Evolutionary conservation across 2,113 vertebrate genomes (phyloP).

Genomic region (Eretmochelys imbricata): DNA sequence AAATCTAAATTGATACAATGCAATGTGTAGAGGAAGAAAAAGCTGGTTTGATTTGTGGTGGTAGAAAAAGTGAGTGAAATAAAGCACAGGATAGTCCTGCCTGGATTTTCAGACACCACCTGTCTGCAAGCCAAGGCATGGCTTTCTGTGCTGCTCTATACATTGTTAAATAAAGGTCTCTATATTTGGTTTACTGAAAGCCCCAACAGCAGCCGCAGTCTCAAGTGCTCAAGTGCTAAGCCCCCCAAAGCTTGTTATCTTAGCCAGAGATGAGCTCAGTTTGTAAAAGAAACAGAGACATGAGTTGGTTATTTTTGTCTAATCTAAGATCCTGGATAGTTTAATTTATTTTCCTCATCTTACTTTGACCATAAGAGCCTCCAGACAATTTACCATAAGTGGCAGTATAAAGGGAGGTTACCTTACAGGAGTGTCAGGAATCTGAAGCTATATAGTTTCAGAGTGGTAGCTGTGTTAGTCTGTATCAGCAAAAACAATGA

Average conservation of each 20-base stretch:
- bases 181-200: background rate
- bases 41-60: background rate
- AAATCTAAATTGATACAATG: background rate
- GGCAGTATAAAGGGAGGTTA: background rate
- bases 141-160: background rate
- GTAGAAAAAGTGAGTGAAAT: background rate
- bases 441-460: background rate
- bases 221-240: background rate
- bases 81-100: background rate
- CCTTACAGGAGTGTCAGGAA: background rate
- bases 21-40: background rate
- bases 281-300: accelerated
- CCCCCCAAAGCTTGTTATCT: accelerated
- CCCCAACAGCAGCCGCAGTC: slow-evolving; percentile 38
- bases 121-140: background rate
- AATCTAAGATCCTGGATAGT: background rate
- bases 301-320: slow-evolving; percentile 1
- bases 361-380: too few relatives aligned
- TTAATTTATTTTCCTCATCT: background rate
- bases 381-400: background rate
- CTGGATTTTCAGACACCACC: background rate
- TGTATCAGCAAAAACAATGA: too few relatives aligned
- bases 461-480: too few relatives aligned
- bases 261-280: background rate
- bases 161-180: background rate